phyloP scores from a whole-genome alignment of 1,140 invertebrate species.

The Drosophila varians region DNA sequence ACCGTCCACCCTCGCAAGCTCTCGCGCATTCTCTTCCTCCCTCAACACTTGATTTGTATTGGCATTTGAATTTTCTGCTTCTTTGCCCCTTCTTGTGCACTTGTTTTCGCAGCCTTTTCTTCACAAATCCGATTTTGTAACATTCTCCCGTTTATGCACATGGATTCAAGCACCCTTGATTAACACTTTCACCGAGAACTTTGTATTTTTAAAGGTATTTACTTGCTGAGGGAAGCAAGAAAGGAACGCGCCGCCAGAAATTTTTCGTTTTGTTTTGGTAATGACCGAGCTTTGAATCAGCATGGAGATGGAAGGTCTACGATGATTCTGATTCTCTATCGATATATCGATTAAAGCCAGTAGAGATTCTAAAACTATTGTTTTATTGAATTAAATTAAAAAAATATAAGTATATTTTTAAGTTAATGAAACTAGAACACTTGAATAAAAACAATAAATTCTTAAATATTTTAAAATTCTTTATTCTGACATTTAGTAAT shows the following conservation, averaged over 20 bases:
- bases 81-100: constrained; percentile 36
- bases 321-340: not conserved
- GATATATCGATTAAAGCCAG: not conserved
- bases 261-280: constrained; percentile 59
- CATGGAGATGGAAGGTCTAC: not conserved
- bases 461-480: constrained; percentile 35
- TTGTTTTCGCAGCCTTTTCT: constrained; percentile 42
- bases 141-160: not conserved
- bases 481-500: constrained; percentile 47
- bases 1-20: constrained; percentile 10
- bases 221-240: constrained; percentile 47
- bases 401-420: no score
- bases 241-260: constrained; percentile 45
- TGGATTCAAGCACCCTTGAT: not conserved
- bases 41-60: constrained; percentile 55
- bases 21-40: constrained; percentile 25
- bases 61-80: constrained; percentile 47
- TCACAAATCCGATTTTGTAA: constrained; percentile 4
- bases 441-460: not conserved
- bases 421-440: no score
- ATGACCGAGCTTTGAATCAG: not conserved
- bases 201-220: constrained; percentile 26
- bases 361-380: not conserved
- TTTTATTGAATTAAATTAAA: no score
- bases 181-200: not conserved